Percentiles rank a stretch among this genome's conserved stretches.
Evolutionary conservation across 2,797 vertebrate species (phyloP).

Genomic region (Pipistrellus pygmaeus): DNA sequence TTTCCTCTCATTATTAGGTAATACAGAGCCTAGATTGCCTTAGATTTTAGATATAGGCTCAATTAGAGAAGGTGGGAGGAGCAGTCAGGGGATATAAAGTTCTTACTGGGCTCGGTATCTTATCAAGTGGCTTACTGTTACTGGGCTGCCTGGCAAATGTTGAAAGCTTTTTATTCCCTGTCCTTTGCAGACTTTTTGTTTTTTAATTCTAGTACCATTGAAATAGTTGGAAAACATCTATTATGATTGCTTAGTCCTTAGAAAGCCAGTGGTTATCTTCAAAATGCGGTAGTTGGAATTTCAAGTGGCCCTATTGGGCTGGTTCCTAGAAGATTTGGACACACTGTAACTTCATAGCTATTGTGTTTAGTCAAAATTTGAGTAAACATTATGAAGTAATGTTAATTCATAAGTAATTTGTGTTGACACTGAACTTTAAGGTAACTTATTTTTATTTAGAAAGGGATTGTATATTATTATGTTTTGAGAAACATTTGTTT

Average conservation of each 20-base stretch:
- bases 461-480: fast-evolving
- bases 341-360: background rate
- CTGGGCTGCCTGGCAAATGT: background rate
- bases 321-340: background rate
- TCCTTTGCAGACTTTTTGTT: background rate
- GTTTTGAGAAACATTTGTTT: background rate
- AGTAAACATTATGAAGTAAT: background rate
- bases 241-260: background rate
- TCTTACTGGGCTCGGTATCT: background rate
- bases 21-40: fast-evolving
- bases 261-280: background rate
- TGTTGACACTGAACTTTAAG: background rate
- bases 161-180: background rate
- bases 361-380: background rate
- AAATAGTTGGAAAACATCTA: background rate
- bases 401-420: background rate
- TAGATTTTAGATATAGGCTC: background rate
- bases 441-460: background rate
- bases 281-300: background rate
- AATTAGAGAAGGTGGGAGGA: background rate
- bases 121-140: background rate
- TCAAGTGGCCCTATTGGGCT: too few species aligned
- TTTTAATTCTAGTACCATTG: background rate
- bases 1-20: background rate
- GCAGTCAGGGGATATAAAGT: background rate